These are phyloP conservation scores for Rhagonycha lutea DNA, from an alignment of 2,888 invertebrate species.

Conservation along the genomic window DNA sequence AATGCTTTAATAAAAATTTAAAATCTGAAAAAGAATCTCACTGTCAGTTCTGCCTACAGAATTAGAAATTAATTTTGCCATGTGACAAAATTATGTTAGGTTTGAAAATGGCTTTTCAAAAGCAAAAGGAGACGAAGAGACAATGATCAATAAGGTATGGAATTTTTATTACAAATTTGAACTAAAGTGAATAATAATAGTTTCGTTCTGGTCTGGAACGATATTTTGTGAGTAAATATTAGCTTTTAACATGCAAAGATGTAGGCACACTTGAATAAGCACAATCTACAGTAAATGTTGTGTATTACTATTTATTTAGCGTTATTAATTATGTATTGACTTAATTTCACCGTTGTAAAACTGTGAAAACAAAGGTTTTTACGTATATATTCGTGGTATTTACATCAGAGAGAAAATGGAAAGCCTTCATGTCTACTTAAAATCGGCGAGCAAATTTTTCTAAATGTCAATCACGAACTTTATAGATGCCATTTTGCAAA, in stretches of 20 bases:
- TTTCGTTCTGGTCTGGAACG: not conserved
- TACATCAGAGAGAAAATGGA: not conserved
- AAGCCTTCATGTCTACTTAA: not conserved
- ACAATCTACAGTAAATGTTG: not conserved
- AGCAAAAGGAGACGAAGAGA: not conserved
- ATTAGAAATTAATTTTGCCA: no score
- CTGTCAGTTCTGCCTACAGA: no score
- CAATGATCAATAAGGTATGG: constrained; percentile 23
- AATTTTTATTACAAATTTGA: not conserved
- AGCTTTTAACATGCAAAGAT: not conserved
- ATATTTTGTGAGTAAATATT: not conserved
- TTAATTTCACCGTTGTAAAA: not conserved
- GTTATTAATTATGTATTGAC: not conserved
- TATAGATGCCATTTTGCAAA: not conserved
- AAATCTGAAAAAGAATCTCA: no score
- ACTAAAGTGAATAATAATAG: not conserved
- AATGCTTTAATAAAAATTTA: not conserved
- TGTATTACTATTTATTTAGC: not conserved
- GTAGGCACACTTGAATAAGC: not conserved
- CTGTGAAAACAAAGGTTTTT: not conserved
- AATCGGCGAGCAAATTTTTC: not conserved
- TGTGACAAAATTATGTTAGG: no score
- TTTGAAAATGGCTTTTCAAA: not conserved
- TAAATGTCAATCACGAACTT: not conserved
- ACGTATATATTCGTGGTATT: not conserved